Evolutionary conservation across 2,888 invertebrate species (phyloP).

Genomic region (Venusia cambrica): DNA sequence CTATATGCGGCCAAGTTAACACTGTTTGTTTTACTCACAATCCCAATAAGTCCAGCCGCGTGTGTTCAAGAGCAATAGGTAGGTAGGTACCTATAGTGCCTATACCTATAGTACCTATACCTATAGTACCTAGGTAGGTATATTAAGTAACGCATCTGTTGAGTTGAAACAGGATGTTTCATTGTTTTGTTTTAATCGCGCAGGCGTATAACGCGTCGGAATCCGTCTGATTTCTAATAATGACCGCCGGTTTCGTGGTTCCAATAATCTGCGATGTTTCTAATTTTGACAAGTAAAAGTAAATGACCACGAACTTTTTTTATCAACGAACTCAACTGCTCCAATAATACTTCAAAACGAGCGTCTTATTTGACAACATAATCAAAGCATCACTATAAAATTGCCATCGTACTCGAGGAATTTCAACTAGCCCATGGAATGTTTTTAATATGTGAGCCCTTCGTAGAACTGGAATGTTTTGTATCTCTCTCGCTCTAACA

Average conservation of each 20-base stretch:
- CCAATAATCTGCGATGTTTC: conserved; percentile 20
- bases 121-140: too few species aligned
- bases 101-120: too few species aligned
- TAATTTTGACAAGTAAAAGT: conserved; percentile 28
- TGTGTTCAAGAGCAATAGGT: conserved; percentile 1
- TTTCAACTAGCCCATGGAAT: conserved; percentile 7
- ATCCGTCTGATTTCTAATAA: conserved; percentile 48
- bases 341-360: too few species aligned
- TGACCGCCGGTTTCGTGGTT: conserved; percentile 31
- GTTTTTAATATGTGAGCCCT: conserved; percentile 18
- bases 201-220: conserved; percentile 45
- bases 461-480: conserved; percentile 16
- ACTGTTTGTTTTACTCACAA: conserved; percentile 5
- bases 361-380: too few species aligned
- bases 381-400: too few species aligned
- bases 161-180: conserved; percentile 22
- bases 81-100: too few species aligned
- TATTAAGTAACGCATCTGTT: conserved; percentile 29
- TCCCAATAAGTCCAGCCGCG: background rate
- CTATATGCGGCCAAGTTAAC: conserved; percentile 9
- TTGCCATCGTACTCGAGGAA: conserved; percentile 6
- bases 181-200: conserved; percentile 41
- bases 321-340: too few species aligned
- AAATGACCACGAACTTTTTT: too few species aligned
- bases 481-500: conserved; percentile 21